Percentiles rank a stretch among this genome's conserved stretches.
phyloP scores from a whole-genome alignment of 2,888 invertebrate species.

The Halictus quadricinctus region DNA sequence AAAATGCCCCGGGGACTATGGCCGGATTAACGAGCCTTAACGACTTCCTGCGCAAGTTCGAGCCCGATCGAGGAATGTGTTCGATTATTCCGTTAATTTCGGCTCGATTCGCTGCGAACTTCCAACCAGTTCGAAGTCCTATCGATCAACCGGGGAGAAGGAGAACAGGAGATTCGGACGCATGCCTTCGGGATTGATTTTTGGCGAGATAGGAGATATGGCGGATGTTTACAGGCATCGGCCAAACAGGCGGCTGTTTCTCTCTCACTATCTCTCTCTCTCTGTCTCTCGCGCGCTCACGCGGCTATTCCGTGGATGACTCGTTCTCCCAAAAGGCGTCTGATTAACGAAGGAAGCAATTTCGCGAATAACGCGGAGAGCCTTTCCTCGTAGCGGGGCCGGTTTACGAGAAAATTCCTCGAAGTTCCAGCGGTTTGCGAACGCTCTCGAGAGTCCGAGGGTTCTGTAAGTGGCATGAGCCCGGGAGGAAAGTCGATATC shows the following conservation, averaged over 20 bases:
- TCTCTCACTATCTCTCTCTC: not conserved
- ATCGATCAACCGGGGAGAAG: not conserved
- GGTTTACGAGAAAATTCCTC: slow-evolving; percentile 52
- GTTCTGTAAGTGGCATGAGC: slow-evolving; percentile 26
- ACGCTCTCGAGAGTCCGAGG: slow-evolving; percentile 36
- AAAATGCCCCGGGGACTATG: slow-evolving; percentile 42
- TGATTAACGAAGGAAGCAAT: slow-evolving; percentile 45
- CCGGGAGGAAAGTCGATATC: slow-evolving; percentile 51
- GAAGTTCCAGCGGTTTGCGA: slow-evolving; percentile 50
- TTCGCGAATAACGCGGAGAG: slow-evolving; percentile 41
- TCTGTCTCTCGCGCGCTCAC: not conserved
- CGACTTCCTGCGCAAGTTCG: slow-evolving; percentile 11
- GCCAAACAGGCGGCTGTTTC: not conserved
- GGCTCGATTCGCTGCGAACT: not conserved
- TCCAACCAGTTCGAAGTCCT: slow-evolving; percentile 1
- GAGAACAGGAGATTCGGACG: not conserved
- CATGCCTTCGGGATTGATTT: not conserved
- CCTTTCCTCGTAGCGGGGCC: slow-evolving; percentile 47
- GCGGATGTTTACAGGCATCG: not conserved
- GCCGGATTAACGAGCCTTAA: slow-evolving; percentile 40
- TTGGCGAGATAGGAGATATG: not conserved
- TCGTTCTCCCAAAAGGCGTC: slow-evolving; percentile 23
- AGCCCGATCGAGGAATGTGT: not conserved
- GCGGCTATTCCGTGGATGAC: not conserved
- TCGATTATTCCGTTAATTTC: not conserved